Percentiles rank a stretch among this genome's conserved stretches.
Conservation (phyloP, 1,140 invertebrate species). For the Charaxes varanes region DNA sequence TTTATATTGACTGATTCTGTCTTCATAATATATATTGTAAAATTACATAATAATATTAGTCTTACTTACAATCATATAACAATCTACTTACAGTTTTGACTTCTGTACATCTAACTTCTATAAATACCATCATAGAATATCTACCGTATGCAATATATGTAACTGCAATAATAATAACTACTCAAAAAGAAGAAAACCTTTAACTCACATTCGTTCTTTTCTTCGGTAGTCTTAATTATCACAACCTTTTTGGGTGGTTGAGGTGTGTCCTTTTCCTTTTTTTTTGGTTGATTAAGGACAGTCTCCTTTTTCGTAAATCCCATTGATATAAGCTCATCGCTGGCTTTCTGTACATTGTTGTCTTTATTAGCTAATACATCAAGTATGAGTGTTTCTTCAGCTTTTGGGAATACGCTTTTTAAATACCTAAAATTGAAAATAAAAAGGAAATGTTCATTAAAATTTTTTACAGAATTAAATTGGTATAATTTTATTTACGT, state of each 20-base stretch:
- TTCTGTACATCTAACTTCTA: no score
- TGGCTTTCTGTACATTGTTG: constrained; percentile 91
- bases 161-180: no score
- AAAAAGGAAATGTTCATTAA: no score
- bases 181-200: no score
- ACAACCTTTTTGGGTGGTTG: constrained; percentile 64
- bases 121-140: no score
- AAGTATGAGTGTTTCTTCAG: constrained; percentile 90
- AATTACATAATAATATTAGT: no score
- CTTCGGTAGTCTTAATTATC: constrained; percentile 80
- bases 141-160: no score
- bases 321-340: constrained; percentile 84
- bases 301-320: constrained; percentile 87
- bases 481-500: no score
- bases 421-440: constrained; percentile 87
- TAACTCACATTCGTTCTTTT: constrained; percentile 77
- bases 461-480: no score
- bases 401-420: constrained; percentile 93
- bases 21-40: no score
- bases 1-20: no score
- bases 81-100: no score
- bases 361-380: constrained; percentile 89
- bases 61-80: constrained; percentile 79
- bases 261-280: constrained; percentile 72
- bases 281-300: constrained; percentile 65